Evolutionary conservation across 2,888 invertebrate genomes (phyloP), one percentile per base, ranked within the genome.

Genomic region (Trilocha varians): DNA sequence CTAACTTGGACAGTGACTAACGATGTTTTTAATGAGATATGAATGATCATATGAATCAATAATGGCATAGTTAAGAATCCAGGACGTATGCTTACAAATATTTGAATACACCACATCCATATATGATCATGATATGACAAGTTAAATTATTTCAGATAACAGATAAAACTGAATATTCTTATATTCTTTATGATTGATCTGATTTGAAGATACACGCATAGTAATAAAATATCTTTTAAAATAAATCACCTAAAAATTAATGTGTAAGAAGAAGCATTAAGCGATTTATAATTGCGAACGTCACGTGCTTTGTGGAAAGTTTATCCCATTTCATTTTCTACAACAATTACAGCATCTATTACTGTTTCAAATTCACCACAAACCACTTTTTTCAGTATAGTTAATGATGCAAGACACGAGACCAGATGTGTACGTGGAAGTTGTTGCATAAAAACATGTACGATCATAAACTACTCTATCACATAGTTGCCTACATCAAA

Each of bases 361-460:
- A n/a, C n/a, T n/a, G n/a, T n/a, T n/a, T n/a, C n/a, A n/a, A n/a
- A n/a, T n/a, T n/a, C n/a, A n/a, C n/a, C 25, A 25, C 25, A 25
- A 25, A 11, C n/a, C 25, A 25, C 25, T 25, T 25, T 6, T 9
- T 9, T 6, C 25, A 25, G 11, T 11, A 25, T 25, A 11, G 25
- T 11, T 25, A 25, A 11, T 25, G 25, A 25, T 25, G 25, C 25
- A 25, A 25, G 25, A 5, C 25, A 11, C 25, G 25, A 11, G 25
- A 9, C 25, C 6, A 25, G 25, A 25, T 25, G 25, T 25, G 11
- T 25, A 39, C 38, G 42, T 32, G 33, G 36, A 18, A 40, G 15
- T 11, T 40, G 35, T 47, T 51, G 45, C 50, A 43, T 40, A 46
- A 48, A 53, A 45, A 53, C 46, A 45, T 18, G 51, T 48, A 41